These are phyloP conservation scores for Heliconius hewitsoni DNA, from an alignment of 1,140 invertebrate species.

Conservation along the genomic window DNA sequence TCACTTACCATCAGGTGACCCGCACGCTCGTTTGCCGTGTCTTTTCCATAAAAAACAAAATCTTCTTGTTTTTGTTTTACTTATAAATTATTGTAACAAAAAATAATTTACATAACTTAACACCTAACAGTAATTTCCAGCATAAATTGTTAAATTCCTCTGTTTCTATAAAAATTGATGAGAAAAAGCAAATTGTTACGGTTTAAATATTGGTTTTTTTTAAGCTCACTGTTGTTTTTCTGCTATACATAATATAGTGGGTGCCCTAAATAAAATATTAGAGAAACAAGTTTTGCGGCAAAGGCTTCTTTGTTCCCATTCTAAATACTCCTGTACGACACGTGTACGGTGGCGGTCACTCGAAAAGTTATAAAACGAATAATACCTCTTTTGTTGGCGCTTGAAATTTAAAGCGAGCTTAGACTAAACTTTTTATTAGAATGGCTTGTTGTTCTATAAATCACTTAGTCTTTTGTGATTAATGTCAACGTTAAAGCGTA, in stretches of 20 bases:
- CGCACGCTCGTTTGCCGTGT: no score
- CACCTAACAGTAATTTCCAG: background rate
- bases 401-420: constrained; percentile 50
- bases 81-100: no score
- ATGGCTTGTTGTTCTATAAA: constrained; percentile 65
- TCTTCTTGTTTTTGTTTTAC: no score
- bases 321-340: constrained; percentile 43
- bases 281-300: constrained; percentile 32
- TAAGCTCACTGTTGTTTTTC: background rate
- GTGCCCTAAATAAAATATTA: constrained; percentile 37
- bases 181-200: background rate
- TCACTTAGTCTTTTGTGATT: constrained; percentile 77
- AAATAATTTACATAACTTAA: no score
- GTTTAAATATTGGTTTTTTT: background rate
- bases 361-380: constrained; percentile 59
- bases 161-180: background rate
- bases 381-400: constrained; percentile 61
- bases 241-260: constrained; percentile 6
- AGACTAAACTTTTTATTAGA: constrained; percentile 60
- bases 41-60: no score
- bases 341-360: constrained; percentile 50
- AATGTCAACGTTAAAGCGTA: constrained; percentile 76
- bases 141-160: background rate
- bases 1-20: no score
- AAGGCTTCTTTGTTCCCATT: constrained; percentile 40